These are phyloP conservation scores for Ophioninae sp. DNA, from an alignment of 2,888 invertebrate genomes.

Conservation along the genomic window DNA sequence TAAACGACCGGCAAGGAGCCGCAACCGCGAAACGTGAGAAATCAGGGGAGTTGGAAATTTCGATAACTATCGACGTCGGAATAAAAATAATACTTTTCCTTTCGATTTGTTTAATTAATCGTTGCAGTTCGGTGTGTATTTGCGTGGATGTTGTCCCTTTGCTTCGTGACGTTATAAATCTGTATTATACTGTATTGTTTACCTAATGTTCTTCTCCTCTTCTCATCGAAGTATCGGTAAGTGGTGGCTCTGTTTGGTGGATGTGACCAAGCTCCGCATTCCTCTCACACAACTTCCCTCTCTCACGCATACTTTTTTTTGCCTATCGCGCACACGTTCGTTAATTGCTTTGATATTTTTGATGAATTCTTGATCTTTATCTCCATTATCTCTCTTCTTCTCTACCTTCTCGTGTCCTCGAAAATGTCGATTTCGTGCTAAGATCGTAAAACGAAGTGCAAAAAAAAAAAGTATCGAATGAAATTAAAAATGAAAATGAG, in stretches of 20 bases:
- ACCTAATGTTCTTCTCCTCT: slow-evolving; percentile 27
- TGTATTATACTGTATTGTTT: slow-evolving; percentile 32
- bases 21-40: slow-evolving; percentile 30
- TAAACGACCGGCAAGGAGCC: slow-evolving; percentile 64
- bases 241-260: slow-evolving; percentile 34
- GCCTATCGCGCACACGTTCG: slow-evolving; percentile 6
- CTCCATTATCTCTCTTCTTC: not conserved
- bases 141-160: slow-evolving; percentile 39
- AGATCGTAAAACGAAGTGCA: slow-evolving; percentile 3
- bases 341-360: not conserved
- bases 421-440: not conserved
- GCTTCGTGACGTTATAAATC: slow-evolving; percentile 36
- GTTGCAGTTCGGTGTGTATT: slow-evolving; percentile 31
- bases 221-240: slow-evolving; percentile 33
- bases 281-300: slow-evolving; percentile 2
- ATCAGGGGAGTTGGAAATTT: not conserved
- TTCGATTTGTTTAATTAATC: slow-evolving; percentile 2
- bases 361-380: slow-evolving; percentile 1
- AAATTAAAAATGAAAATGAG: slow-evolving; percentile 63
- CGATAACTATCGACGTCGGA: not conserved
- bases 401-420: not conserved
- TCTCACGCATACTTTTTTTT: slow-evolving; percentile 8
- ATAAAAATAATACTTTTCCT: not conserved
- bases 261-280: slow-evolving; percentile 33
- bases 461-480: slow-evolving; percentile 19